Conservation (phyloP, 2,888 invertebrate genomes). For the Eilema depressum region DNA sequence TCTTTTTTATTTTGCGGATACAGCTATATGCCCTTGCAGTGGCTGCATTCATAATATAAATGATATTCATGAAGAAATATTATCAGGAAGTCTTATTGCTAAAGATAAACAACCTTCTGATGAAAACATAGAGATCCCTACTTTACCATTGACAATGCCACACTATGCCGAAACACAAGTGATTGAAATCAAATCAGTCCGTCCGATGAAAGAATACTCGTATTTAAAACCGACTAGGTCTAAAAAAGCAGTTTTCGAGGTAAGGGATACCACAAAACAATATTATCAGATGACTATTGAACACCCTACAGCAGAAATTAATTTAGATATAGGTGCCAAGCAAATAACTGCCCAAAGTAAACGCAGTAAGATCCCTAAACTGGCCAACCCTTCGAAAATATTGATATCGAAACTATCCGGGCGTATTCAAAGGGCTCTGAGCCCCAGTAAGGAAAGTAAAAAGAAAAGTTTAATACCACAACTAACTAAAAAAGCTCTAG, state of each 20-base stretch:
- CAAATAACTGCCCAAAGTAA: background rate
- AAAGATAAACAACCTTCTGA: background rate
- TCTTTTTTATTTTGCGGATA: constrained; percentile 3
- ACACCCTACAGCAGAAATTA: constrained; percentile 54
- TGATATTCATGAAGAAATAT: background rate
- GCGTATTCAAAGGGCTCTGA: constrained; percentile 4
- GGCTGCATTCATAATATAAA: constrained; percentile 15
- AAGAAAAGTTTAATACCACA: constrained; percentile 58
- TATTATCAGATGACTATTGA: constrained; percentile 63
- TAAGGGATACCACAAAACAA: constrained; percentile 34
- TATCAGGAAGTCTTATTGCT: background rate
- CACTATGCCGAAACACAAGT: background rate
- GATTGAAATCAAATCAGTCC: background rate
- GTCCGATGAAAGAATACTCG: background rate
- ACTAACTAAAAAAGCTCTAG: constrained; percentile 49
- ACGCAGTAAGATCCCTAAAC: constrained; percentile 45
- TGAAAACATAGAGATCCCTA: background rate
- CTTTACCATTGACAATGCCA: background rate
- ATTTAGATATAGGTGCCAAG: constrained; percentile 24
- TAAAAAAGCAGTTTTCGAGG: constrained; percentile 9
- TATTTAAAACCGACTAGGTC: background rate
- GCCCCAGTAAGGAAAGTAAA: background rate
- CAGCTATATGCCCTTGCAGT: constrained; percentile 20
- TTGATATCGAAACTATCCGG: constrained; percentile 6
- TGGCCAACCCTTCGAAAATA: constrained; percentile 17